Evolutionary conservation across 2,797 vertebrate species (phyloP), one percentile per base, ranked within the genome.

Genomic region (Vipera ursinii): DNA sequence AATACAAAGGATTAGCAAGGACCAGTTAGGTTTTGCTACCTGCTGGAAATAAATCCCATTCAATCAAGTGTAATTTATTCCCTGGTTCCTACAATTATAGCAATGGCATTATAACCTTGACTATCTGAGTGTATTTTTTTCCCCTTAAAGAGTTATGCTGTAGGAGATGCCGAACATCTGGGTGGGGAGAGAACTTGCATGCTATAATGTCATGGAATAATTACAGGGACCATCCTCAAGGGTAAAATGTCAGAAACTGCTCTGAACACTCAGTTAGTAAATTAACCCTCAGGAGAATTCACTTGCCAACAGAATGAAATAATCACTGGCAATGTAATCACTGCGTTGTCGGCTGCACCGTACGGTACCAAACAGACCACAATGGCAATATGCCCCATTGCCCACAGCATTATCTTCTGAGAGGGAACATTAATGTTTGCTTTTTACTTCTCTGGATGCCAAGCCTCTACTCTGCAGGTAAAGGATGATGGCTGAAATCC

Each of bases 221-320:
- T 96, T 95, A 94, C 7, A 90, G 57, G 12, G 56, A 91, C 65
- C 92, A 17, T 20, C 82, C 91, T 95, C 94, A 91, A 89, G 95
- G 87, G 15, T 92, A 94, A 91, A 94, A 17, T 78, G 65, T 55
- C 93, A 93, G 44, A 89, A 95, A 96, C 85, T 91, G 78, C 96
- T 95, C 90, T 95, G 90, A 86, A 65, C 59, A 93, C 88, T 88
- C 93, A 22, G 87, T 88, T 92, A 73, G 92, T 94, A 97, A 96
- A 97, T 96, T 94, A 97, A 96, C 96, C 92, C 96, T 92, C 94
- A 38, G 88, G 95, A 82, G 95, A 95, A 96, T 88, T 95, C 87
- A 89, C 28, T 95, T 48, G 0, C 48, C 26, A 63, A 90, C 88
- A 92, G 90, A 91, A 93, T 96, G 92, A 96, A 95, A 87, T 94